Base-by-base conservation (phyloP, 2,797 vertebrate species). In the Gymnoscopelus microlampas region DNA sequence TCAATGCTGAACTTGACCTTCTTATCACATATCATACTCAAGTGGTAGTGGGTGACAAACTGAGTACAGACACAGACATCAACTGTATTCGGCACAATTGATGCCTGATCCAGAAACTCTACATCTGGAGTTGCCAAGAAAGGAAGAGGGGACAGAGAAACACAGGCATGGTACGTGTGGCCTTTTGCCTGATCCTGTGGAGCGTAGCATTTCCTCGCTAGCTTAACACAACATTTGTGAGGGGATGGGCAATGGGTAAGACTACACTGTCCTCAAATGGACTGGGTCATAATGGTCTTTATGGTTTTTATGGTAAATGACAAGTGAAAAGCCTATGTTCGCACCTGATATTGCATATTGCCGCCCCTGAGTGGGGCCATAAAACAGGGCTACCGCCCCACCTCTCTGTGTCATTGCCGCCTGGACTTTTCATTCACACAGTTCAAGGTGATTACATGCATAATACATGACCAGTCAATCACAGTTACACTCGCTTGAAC, bases 21-120 rank as follows among this genome's bases (percentile, higher is more conserved):
- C 63, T 81, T 79, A 78, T 77, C 80, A 73, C 81, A 85, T 71
- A 82, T 91, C 78, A 90, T 78, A 80, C 79, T 86, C 71, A 82
- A 81, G 81, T 60, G 66, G 66, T 65, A 66, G 66, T 64, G 50
- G 61, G 29, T 78, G 63, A 66, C 78, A 68, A 71, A 63, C 66
- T 65, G 57, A 70, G 61, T 55, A 59, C 65, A 54, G 74, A 64
- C 77, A 70, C 72, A 68, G 73, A 76, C 76, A 77, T 79, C 61
- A 74, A 73, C 80, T 83, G 70, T 23, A 87, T 81, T 72, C 70
- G 63, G 50, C 51, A 35, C 56, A 76, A 74, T 76, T 76, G 73
- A 65, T 74, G 71, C 44, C 62, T 66, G 71, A 79, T 63, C 5
- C 14, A 35, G 62, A 4, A 44, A 44, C 39, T 44, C 39, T 44